Percentiles rank a stretch among this genome's conserved stretches.
These are phyloP conservation scores for Torymus tubicola DNA, from an alignment of 2,888 invertebrate genomes.

Conservation along the genomic window DNA sequence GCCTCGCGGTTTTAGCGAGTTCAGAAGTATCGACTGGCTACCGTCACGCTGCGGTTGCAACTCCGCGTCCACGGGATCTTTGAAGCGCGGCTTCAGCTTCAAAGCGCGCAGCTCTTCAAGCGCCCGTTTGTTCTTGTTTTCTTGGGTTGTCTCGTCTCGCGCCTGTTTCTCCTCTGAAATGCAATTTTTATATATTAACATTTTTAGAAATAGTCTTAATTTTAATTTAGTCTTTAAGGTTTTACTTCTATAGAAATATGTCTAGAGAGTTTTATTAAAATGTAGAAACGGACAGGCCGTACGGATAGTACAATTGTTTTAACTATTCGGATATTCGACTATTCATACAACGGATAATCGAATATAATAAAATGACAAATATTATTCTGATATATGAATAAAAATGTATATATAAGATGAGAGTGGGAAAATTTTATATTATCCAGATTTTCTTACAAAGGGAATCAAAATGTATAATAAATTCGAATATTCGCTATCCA, in stretches of 20 bases:
- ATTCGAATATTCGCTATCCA: no score
- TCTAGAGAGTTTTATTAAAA: no score
- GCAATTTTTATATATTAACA: neutral
- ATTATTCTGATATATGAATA: no score
- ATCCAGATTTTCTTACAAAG: no score
- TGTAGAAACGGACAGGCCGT: no score
- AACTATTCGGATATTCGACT: no score
- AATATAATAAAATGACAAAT: no score
- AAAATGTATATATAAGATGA: no score
- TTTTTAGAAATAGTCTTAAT: neutral
- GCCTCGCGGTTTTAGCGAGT: slow-evolving; percentile 67
- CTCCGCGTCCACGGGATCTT: slow-evolving; percentile 31
- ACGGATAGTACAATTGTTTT: no score
- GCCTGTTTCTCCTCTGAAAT: slow-evolving; percentile 73
- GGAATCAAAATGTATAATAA: no score
- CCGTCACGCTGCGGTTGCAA: slow-evolving; percentile 20
- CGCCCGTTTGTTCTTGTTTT: slow-evolving; percentile 67
- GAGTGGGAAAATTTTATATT: no score
- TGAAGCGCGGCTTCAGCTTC: slow-evolving; percentile 60
- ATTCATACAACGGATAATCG: no score
- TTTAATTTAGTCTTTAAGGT: neutral
- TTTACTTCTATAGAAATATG: neutral
- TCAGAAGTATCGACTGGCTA: slow-evolving; percentile 66
- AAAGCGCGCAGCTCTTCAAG: slow-evolving; percentile 60
- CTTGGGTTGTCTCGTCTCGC: slow-evolving; percentile 73